Evolutionary conservation across 2,888 invertebrate species (phyloP).

Genomic region (Piscicola geometra): DNA sequence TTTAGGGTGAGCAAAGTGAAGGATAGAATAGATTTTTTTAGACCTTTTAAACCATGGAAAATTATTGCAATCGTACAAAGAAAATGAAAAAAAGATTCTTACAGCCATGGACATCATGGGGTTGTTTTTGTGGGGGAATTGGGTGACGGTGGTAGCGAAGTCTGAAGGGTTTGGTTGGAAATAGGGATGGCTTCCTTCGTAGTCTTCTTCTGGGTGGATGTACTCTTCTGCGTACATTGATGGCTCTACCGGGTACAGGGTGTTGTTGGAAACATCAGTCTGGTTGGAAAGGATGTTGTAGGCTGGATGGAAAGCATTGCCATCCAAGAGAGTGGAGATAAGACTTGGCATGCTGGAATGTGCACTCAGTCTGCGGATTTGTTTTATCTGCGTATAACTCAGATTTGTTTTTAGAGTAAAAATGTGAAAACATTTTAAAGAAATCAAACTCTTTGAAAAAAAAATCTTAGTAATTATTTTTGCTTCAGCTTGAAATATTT

Average conservation of each 20-base stretch:
- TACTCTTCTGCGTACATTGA: not conserved
- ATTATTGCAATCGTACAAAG: too few species aligned
- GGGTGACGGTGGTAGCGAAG: not conserved
- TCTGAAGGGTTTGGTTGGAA: not conserved
- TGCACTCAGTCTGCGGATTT: too few species aligned
- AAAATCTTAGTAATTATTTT: too few species aligned
- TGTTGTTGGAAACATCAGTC: not conserved
- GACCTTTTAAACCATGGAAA: too few species aligned
- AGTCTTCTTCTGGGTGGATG: not conserved
- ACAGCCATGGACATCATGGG: conserved; percentile 33
- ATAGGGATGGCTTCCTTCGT: conserved; percentile 1
- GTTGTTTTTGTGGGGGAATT: not conserved
- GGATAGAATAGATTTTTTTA: too few species aligned
- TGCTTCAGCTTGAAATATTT: too few species aligned
- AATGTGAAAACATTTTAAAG: too few species aligned
- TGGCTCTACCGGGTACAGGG: not conserved
- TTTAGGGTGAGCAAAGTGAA: too few species aligned
- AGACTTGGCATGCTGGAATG: not conserved
- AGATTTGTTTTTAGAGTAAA: too few species aligned
- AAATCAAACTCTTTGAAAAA: too few species aligned
- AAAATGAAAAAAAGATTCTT: too few species aligned
- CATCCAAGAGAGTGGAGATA: not conserved
- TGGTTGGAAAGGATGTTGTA: not conserved
- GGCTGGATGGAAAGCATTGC: not conserved
- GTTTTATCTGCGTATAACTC: too few species aligned